These are phyloP conservation scores for Spinus pinus DNA, from an alignment of 2,797 vertebrate species.

Conservation along the genomic window DNA sequence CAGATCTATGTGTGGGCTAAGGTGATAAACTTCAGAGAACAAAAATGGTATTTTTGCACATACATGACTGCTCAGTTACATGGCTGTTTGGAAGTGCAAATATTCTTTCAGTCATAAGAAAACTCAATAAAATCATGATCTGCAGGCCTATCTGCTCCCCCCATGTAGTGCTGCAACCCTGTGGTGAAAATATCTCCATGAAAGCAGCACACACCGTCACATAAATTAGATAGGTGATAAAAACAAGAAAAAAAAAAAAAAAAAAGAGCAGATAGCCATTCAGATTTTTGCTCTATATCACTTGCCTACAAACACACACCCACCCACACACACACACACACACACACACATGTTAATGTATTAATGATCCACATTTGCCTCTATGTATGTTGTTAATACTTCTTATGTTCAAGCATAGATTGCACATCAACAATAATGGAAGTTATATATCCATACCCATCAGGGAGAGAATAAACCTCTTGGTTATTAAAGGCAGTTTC, in stretches of 20 bases:
- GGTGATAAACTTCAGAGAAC: not conserved
- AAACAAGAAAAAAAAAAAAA: not conserved
- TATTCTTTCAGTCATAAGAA: not conserved
- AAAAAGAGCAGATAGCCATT: not conserved
- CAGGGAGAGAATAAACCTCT: not conserved
- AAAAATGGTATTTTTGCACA: not conserved
- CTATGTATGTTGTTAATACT: slow-evolving; percentile 13
- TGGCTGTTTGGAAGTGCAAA: not conserved
- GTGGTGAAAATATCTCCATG: not conserved
- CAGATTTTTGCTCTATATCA: not conserved
- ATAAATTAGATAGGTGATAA: not conserved
- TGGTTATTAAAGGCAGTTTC: slow-evolving; percentile 12
- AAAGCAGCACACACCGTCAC: not conserved
- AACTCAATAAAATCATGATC: not conserved
- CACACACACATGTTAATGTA: too few species aligned
- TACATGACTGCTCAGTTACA: not conserved
- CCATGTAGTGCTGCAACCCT: not conserved
- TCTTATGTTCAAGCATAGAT: not conserved
- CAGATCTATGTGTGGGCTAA: not conserved
- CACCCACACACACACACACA: too few species aligned
- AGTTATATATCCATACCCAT: not conserved
- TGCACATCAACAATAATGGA: not conserved
- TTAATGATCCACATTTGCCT: not conserved
- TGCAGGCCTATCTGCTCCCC: not conserved
- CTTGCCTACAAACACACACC: not conserved